Base-by-base conservation (phyloP, 1,140 invertebrate species). In the Pomacea maculata region DNA sequence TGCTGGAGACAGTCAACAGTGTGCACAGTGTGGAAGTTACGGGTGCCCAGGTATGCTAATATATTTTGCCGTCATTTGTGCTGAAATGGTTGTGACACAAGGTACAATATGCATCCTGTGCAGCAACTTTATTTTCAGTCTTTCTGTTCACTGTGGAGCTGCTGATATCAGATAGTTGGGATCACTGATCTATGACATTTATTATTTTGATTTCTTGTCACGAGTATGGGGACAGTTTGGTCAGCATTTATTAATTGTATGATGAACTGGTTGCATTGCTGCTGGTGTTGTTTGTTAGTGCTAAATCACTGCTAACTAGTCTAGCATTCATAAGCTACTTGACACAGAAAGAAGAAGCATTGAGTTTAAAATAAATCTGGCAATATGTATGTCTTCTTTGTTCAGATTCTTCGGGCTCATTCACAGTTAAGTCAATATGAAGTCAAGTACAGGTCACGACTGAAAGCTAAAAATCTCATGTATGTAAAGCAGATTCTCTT, bases 1-100 rank as follows among this genome's bases (percentile, higher is more conserved):
- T 99, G 11, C 92, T 98, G 29, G 96, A 99, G 81, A 95, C 97
- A 0, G 95, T 99, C 81, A 94, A 95, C 80, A 94, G 95, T 87
- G 96, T 98, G 85, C 94, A 99, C 88, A 96, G 95, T 86, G 93
- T 94, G 4, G 94, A 95, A 78, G 90, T 98, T 57, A 94, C 91
- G 45, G 94, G 93, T 1, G 91, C 92, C 85, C 95, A 96, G 91
- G 92, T 91, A 81, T 61, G 34, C 34, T 61, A 8, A 61, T 1
- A 61, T 17, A 61, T 11, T 61, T 61, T 61, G 57, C 1, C 57
- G 9, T 61, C 57, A 14, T 61, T 17, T 61, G 2, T 45, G 34
- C 34, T 45, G 34, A 45, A 45, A 45, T 45, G 34, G 34, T 45
- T 45, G 6, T 45, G 34, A 25, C 34, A 45, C 34, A 45, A 45